phyloP scores from a whole-genome alignment of 2,797 vertebrate species.

The Synanceia verrucosa region DNA sequence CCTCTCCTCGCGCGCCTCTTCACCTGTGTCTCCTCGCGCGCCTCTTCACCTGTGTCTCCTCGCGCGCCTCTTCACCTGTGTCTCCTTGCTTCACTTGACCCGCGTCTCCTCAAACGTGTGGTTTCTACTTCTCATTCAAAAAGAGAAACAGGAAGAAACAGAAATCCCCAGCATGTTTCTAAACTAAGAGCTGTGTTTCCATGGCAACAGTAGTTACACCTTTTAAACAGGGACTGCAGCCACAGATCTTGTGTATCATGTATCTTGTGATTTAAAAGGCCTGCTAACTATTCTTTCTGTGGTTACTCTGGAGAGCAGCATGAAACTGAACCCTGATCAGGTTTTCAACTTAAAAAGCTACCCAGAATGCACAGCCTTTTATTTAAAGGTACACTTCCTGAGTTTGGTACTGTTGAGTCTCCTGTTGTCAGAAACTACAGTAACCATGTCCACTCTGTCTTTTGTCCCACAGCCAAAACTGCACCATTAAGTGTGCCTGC shows the following conservation, averaged over 20 bases:
- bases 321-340: neutral
- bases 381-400: neutral
- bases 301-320: neutral
- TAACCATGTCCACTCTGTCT: slow-evolving; percentile 25
- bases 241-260: too few species aligned
- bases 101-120: too few species aligned
- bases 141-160: too few species aligned
- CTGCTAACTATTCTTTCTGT: neutral
- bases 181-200: slow-evolving; percentile 6
- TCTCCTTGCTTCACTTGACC: too few species aligned
- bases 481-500: slow-evolving; percentile 92
- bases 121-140: too few species aligned
- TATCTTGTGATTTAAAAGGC: neutral
- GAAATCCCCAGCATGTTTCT: neutral
- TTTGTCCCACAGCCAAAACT: slow-evolving; percentile 90
- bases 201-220: neutral
- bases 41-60: too few species aligned
- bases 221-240: neutral
- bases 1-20: too few species aligned
- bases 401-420: neutral
- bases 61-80: too few species aligned
- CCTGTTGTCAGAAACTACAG: neutral
- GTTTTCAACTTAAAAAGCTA: neutral
- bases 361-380: neutral
- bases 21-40: too few species aligned